Conservation (phyloP, 2,113 vertebrate species). For the Danio rerio region GRCz12tu NC_133186.1:3928501-3929000, state of each 20-base stretch:
- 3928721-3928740: neutral
- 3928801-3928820: neutral
- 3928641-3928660: too few species aligned
- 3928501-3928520: too few species aligned
- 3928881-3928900: conserved; percentile 62
- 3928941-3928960: neutral
- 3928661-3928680: too few species aligned
- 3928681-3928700: too few species aligned
- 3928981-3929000: conserved; percentile 21
- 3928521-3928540: too few species aligned
- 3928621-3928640: too few species aligned
- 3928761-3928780: neutral
- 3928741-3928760: neutral
- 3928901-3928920: conserved; percentile 55
- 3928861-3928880: conserved; percentile 52
- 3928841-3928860: conserved; percentile 69
- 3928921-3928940: conserved; percentile 65
- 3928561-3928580: too few species aligned
- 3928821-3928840: conserved; percentile 45
- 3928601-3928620: too few species aligned
- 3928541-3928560: too few species aligned
- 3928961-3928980: conserved; percentile 17
- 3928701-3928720: neutral
- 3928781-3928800: neutral
- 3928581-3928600: too few species aligned